phyloP scores from a whole-genome alignment of 1,140 invertebrate species.

The Drosophila melanica region DNA sequence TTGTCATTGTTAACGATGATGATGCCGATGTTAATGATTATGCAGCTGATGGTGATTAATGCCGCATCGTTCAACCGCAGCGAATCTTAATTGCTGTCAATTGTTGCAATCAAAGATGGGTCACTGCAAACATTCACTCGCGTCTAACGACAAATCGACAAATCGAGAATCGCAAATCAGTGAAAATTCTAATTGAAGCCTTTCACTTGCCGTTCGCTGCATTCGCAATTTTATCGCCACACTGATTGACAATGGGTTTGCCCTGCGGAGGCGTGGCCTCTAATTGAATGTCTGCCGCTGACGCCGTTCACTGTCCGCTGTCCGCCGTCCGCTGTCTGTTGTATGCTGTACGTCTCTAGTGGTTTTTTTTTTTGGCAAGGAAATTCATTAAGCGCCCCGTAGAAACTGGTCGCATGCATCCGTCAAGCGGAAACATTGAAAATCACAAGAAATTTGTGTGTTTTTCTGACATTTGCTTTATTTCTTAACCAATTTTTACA shows the following conservation, averaged over 20 bases:
- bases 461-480: conserved; percentile 30
- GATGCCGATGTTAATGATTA: neutral
- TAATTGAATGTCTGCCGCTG: conserved; percentile 18
- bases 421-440: conserved; percentile 45
- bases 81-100: conserved; percentile 56
- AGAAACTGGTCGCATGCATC: conserved; percentile 31
- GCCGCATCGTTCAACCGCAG: conserved; percentile 14
- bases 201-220: conserved; percentile 1
- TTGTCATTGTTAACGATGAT: neutral
- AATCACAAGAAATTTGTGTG: conserved; percentile 54
- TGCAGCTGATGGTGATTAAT: conserved; percentile 31
- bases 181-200: conserved; percentile 25
- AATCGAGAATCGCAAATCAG: conserved; percentile 26
- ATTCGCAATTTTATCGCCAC: conserved; percentile 37
- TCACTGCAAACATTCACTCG: conserved; percentile 18
- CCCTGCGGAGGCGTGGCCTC: conserved; percentile 13
- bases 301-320: neutral
- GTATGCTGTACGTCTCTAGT: neutral
- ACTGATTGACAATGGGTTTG: conserved; percentile 29
- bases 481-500: conserved; percentile 21
- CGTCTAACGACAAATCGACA: conserved; percentile 7
- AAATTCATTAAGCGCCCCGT: conserved; percentile 43
- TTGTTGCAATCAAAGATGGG: conserved; percentile 37
- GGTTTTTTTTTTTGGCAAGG: conserved; percentile 28
- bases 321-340: too few relatives aligned